Base-by-base conservation (phyloP, 2,888 invertebrate species). In the Melipona bicolor region DNA sequence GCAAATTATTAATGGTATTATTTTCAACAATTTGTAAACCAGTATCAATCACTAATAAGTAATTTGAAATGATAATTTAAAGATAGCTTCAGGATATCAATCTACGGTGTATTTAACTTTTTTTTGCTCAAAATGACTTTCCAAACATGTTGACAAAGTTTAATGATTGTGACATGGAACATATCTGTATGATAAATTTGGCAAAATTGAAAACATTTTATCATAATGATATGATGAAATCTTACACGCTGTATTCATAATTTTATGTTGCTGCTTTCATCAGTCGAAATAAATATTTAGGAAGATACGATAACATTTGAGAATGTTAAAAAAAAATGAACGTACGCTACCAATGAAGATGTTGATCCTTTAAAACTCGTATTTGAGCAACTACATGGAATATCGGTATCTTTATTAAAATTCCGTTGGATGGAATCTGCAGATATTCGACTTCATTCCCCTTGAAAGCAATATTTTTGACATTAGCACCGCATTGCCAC, bases 401-500 rank as follows among this genome's bases (percentile, higher is more conserved):
- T 43, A 77, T 54, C 54, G 0, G 43, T 81, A 9, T 54, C 82
- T 87, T 87, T 89, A 86, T 90, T 88, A 86, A 86, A 89, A 88
- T 85, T 88, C 86, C 81, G 79, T 78, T 76, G 75, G 32, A 82
- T 78, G 77, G 56, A 70, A 71, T 52, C 27, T n/a, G 17, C n/a
- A 72, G 61, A 79, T 68, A 68, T 77, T 36, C 54, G 50, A 69
- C 54, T 62, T 71, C 36, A 24, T 56, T 56, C 61, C 71, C 59
- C 21, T 32, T 27, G 87, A 83, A 84, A 78, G 87, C 84, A 86
- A 88, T 91, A 90, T 89, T 90, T 90, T 84, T 59, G 61, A 86
- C 73, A 84, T 84, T 81, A 82, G 76, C 87, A 62, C 77, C 17
- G 52, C 59, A n/a, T 61, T 36, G n/a, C 54, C 27, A 43, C 21